Conservation (phyloP, 2,888 invertebrate genomes). For the Meteorus colon region DNA sequence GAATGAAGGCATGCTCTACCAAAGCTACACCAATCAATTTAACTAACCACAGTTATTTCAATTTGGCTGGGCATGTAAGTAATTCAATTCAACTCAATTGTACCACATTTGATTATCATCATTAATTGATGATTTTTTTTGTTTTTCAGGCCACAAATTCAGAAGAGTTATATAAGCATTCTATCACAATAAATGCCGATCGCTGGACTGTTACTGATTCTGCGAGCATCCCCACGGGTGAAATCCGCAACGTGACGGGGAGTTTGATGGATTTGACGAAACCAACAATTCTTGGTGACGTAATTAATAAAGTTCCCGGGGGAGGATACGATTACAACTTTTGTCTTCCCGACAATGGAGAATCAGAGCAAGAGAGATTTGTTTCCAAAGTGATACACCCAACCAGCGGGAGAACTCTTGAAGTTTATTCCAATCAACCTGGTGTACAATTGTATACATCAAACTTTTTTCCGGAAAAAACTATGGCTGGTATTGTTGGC, state of each 20-base stretch:
- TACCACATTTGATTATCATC: constrained; percentile 20
- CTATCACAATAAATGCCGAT: constrained; percentile 84
- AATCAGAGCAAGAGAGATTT: constrained; percentile 74
- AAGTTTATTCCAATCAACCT: constrained; percentile 90
- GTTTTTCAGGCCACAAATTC: constrained; percentile 77
- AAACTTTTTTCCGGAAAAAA: constrained; percentile 81
- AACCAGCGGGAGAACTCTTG: constrained; percentile 82
- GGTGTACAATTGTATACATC: constrained; percentile 94
- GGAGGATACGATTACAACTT: constrained; percentile 90
- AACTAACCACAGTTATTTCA: constrained; percentile 93
- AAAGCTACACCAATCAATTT: constrained; percentile 90
- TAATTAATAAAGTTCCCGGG: constrained; percentile 80
- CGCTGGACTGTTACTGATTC: constrained; percentile 83
- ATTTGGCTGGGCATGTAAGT: constrained; percentile 91
- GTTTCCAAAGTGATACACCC: constrained; percentile 83
- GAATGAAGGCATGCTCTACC: constrained; percentile 84
- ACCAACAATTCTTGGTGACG: constrained; percentile 79
- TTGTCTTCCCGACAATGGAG: constrained; percentile 75
- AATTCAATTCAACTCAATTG: not conserved
- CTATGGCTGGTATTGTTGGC: constrained; percentile 76
- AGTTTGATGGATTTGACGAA: constrained; percentile 84
- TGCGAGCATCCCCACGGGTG: constrained; percentile 84
- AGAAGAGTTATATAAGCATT: constrained; percentile 80
- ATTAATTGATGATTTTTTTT: not conserved
- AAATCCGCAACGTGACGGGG: constrained; percentile 81